Conservation (phyloP, 2,113 vertebrate species). For the Recurvirostra avosetta region DNA sequence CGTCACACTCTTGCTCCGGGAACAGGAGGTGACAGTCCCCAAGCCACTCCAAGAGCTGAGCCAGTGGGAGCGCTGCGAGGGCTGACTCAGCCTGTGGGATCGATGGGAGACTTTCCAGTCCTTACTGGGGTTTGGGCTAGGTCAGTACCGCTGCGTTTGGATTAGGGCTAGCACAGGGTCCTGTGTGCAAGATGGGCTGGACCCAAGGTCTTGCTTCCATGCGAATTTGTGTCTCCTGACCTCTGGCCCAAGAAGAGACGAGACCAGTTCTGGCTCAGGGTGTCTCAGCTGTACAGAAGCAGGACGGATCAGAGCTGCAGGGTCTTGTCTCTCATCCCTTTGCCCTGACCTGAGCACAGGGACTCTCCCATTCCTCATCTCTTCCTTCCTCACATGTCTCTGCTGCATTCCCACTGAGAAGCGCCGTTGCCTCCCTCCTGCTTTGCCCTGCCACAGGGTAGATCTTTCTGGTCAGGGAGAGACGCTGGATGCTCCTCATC, state of each 20-base stretch:
- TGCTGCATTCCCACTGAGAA: not conserved
- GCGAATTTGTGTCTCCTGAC: accelerated
- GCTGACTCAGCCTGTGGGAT: not conserved
- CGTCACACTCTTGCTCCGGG: not conserved
- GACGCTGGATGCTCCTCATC: not conserved
- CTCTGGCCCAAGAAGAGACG: not conserved
- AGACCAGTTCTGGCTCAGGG: not conserved
- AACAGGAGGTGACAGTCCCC: not conserved
- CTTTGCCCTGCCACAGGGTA: not conserved
- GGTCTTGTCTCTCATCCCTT: not conserved
- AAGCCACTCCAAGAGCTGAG: not conserved
- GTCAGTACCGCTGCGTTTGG: not conserved
- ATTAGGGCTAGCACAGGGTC: not conserved
- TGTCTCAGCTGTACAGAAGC: not conserved
- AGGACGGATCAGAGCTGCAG: accelerated
- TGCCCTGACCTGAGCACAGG: accelerated
- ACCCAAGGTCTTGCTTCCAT: not conserved
- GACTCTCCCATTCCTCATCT: not conserved
- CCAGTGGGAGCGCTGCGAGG: not conserved
- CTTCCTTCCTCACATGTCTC: not conserved
- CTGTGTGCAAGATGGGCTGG: accelerated
- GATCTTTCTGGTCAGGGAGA: not conserved
- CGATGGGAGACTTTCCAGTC: not conserved
- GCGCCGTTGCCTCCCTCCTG: not conserved
- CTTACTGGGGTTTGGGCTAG: not conserved